phyloP scores from a whole-genome alignment of 2,888 invertebrate genomes.

The Cyclophora punctaria region DNA sequence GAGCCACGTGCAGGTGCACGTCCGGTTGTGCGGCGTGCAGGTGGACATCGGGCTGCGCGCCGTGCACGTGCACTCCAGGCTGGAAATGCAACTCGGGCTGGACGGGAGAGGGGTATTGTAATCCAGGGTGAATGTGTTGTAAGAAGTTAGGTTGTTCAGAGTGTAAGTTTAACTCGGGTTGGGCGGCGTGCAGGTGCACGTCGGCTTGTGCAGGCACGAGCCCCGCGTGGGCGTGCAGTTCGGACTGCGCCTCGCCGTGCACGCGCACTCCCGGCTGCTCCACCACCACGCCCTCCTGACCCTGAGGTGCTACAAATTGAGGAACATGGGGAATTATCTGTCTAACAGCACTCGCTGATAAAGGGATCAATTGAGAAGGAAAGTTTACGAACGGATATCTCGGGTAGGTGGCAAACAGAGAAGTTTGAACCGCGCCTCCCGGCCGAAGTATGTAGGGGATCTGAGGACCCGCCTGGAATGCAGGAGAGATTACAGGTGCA shows the following conservation, averaged over 20 bases:
- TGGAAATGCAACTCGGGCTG: conserved; percentile 21
- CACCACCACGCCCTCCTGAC: conserved; percentile 30
- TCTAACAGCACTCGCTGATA: conserved; percentile 25
- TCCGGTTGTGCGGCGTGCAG: conserved; percentile 8
- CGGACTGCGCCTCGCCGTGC: conserved; percentile 25
- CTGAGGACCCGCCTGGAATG: conserved; percentile 35
- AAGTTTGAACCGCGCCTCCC: conserved; percentile 62
- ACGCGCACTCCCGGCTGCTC: conserved; percentile 34
- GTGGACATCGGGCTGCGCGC: conserved; percentile 12
- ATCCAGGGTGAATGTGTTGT: conserved; percentile 18
- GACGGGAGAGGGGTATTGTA: conserved; percentile 15
- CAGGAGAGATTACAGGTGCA: conserved; percentile 32
- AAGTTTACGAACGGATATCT: conserved; percentile 56
- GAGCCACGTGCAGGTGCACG: conserved; percentile 10
- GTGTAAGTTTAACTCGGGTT: conserved; percentile 11
- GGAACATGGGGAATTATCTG: conserved; percentile 43
- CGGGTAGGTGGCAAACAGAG: conserved; percentile 62
- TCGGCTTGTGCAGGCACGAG: conserved; percentile 13
- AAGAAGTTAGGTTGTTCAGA: background rate
- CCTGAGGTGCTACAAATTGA: conserved; percentile 38
- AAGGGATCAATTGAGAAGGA: conserved; percentile 37
- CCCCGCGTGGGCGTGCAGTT: conserved; percentile 16
- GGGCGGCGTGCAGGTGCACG: conserved; percentile 18
- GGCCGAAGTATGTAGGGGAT: conserved; percentile 57
- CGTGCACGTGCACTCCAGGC: conserved; percentile 13